Conservation (phyloP, 2,113 vertebrate species). For the Promerops cafer region DNA sequence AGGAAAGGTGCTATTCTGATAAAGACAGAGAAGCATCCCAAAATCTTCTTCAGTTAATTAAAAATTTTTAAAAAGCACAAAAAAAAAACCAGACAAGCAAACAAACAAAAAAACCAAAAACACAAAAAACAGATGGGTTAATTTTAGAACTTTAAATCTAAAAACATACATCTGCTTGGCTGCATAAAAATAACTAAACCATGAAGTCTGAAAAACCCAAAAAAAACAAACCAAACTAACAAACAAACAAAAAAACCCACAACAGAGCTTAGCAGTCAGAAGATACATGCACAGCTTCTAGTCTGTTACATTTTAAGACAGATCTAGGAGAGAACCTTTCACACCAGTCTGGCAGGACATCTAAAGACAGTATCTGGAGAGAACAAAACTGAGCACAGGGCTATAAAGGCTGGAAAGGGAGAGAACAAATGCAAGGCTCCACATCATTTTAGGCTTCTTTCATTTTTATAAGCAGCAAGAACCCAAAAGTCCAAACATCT, state of each 20-base stretch:
- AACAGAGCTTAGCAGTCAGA: background rate
- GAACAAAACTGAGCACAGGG: background rate
- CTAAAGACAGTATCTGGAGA: background rate
- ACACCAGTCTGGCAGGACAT: background rate
- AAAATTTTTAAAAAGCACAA: background rate
- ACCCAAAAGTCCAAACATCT: background rate
- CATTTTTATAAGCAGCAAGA: background rate
- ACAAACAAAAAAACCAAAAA: background rate
- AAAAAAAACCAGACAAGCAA: background rate
- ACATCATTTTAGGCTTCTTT: background rate
- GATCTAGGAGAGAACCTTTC: background rate
- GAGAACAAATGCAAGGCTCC: background rate
- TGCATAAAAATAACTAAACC: background rate
- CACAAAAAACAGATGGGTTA: background rate
- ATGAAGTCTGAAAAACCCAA: background rate
- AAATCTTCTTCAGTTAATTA: background rate
- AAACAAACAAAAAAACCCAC: background rate
- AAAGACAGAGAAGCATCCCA: background rate
- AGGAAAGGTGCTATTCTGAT: background rate
- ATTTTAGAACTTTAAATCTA: background rate
- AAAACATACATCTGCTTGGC: background rate
- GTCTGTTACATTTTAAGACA: background rate
- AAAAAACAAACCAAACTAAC: background rate
- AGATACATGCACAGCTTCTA: background rate
- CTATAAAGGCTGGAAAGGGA: background rate